Base-by-base conservation (phyloP, 1,140 invertebrate species). In the Zaprionus inermis region DNA sequence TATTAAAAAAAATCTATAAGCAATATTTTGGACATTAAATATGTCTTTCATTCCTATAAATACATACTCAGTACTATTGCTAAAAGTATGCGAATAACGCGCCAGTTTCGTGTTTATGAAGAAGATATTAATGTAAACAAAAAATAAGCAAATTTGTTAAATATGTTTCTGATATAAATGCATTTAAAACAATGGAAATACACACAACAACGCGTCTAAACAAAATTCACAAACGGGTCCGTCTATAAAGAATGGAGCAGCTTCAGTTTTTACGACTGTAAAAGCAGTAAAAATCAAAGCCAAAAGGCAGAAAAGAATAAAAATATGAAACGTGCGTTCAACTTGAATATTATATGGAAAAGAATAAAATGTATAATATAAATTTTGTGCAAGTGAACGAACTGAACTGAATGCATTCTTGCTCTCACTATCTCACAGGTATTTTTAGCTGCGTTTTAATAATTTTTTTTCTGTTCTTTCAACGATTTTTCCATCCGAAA, bases 391-490 rank as follows among this genome's bases (percentile, higher is more conserved):
- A 22, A 22, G 44, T n/a, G 5, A 49, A 46, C 44, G 9, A 20
- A 49, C 44, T 22, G 18, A 11, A 49, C 46, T 5, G 18, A 20
- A 22, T 20, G 24, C 36, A 24, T 10, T 14, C n/a, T 41, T 30
- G 32, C 24, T 36, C 30, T 59, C 9, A n/a, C 22, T 16, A 14
- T 52, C 12, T 60, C 6, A 59, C 44, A 60, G 36, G n/a, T 83
- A 83, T 83, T 83, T 84, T 63, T 83, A 83, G 68, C 22, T 20
- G 38, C 49, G 36, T 70, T 79, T 82, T 52, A 55, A 83, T 68
- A 79, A 54, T 65, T 56, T 49, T 3, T 12, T 51, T n/a, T 36
- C 22, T 49, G 20, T 57, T 79, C 66, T 77, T 51, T 41, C 51
- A 71, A 58, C 52, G 34, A 69, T 34, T 74, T 81, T 78, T 65